Evolutionary conservation across 2,113 vertebrate genomes (phyloP).

Genomic region (Neotoma lepida): DNA sequence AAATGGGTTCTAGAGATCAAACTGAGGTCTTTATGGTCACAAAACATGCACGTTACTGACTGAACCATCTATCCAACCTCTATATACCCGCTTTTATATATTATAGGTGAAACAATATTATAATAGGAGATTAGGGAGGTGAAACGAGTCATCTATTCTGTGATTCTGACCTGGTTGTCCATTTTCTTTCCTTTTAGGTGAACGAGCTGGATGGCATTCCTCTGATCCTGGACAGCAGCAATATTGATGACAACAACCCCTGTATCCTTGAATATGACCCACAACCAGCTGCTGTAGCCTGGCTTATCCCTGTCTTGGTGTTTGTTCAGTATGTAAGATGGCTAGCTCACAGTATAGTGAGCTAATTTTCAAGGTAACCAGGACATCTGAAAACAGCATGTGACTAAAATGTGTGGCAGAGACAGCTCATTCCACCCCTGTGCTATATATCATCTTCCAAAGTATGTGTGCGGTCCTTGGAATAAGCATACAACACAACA

Average conservation of each 20-base stretch:
- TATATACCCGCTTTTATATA: not conserved
- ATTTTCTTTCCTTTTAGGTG: constrained; percentile 85
- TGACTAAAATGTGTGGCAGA: too few relatives aligned
- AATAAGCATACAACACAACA: not conserved
- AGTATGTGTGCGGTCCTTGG: not conserved
- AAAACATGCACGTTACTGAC: not conserved
- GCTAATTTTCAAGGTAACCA: not conserved
- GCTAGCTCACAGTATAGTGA: fast-evolving
- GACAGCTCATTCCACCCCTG: too few relatives aligned
- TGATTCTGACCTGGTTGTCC: not conserved
- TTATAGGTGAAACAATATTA: fast-evolving
- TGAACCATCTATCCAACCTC: not conserved
- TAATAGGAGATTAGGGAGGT: not conserved
- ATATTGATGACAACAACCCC: constrained; percentile 95
- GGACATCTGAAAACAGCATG: not conserved
- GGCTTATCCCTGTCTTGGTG: fast-evolving
- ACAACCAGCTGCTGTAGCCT: fast-evolving
- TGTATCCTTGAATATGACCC: constrained; percentile 92
- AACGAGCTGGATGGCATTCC: constrained; percentile 93
- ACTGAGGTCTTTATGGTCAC: not conserved
- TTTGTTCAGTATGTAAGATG: fast-evolving
- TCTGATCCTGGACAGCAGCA: constrained; percentile 96
- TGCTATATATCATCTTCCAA: not conserved
- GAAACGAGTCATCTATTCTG: fast-evolving
- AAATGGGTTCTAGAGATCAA: not conserved